Base-by-base conservation (phyloP, 2,888 invertebrate species). In the Exocentrus adspersus region DNA sequence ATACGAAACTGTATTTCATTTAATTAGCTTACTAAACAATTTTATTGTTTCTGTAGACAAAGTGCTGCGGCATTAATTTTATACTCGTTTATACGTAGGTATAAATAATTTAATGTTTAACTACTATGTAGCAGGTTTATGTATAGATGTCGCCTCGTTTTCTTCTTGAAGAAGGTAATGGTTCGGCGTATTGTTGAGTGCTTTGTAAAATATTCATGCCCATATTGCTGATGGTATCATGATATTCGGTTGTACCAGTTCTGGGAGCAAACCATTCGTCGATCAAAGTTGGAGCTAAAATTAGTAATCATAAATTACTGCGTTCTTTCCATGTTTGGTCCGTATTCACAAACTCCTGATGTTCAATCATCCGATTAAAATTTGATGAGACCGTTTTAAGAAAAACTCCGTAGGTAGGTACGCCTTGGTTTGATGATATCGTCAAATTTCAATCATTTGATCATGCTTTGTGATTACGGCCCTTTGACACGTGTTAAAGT, bases 151-250 rank as follows among this genome's bases (percentile, higher is more conserved):
- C 37, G 12, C 37, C 37, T 37, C 4, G 37, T 37, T 37, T 37
- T 67, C 88, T 79, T 60, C 89, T 83, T 0, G 87, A 86, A 0
- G 89, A 88, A 0, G 88, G 87, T 81, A 88, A 79, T 0, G 89
- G 89, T 68, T 89, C 88, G 43, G 85, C 84, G 72, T 83, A 90
- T 67, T 88, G 85, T 74, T 89, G 89, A 77, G 87, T 87, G 48
- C 86, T 87, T 52, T 86, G 85, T 78, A 87, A 85, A 64, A 87
- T 86, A 1, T 86, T 85, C 57, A 87, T 80, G 0, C 87, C 90
- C n/a, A 86, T 78, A 30, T 87, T 86, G 68, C 87, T 87, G 60
- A 87, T 85, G 0, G 85, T 86, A 67, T 89, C 89, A 83, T 84
- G 80, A 69, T 90, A 90, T 73, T 90, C 90, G 0, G 87, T 85